Conservation (phyloP, 2,113 vertebrate species). For the western clawed frog (Xenopus tropicalis) region DNA sequence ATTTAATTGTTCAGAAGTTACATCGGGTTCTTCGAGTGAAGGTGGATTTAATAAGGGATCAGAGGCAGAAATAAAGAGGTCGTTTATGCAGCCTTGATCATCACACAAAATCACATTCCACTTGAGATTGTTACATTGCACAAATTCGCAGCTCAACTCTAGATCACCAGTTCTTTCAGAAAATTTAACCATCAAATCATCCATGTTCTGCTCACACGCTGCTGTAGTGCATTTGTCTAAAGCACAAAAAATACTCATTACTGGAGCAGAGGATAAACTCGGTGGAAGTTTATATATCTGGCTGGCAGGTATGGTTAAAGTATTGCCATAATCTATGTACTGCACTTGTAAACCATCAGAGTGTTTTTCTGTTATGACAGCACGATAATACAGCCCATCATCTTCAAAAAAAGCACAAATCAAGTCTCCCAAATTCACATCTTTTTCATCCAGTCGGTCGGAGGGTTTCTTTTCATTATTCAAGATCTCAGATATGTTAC, state of each 20-base stretch:
- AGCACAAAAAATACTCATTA: constrained; percentile 73
- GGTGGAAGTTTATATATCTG: constrained; percentile 62
- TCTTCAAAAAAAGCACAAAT: constrained; percentile 78
- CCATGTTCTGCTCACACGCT: constrained; percentile 36
- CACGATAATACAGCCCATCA: constrained; percentile 82
- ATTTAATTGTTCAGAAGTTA: neutral
- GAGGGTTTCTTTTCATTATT: constrained; percentile 56
- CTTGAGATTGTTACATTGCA: constrained; percentile 50
- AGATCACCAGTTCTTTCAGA: constrained; percentile 56
- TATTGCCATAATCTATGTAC: constrained; percentile 91
- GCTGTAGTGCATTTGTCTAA: constrained; percentile 55
- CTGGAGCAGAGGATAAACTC: constrained; percentile 58
- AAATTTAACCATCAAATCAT: constrained; percentile 61
- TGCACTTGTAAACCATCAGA: constrained; percentile 57
- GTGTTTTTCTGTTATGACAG: constrained; percentile 65
- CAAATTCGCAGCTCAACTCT: no score
- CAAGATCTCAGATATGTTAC: constrained; percentile 69
- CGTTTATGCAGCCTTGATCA: constrained; percentile 58
- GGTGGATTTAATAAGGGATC: constrained; percentile 35
- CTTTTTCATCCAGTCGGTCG: constrained; percentile 43
- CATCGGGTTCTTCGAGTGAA: constrained; percentile 7
- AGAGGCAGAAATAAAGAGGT: constrained; percentile 45
- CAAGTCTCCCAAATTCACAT: constrained; percentile 68
- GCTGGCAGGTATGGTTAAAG: constrained; percentile 58
- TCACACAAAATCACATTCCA: constrained; percentile 82